Base-by-base conservation (phyloP, 2,113 vertebrate genomes). In the Pogona vitticeps region DNA sequence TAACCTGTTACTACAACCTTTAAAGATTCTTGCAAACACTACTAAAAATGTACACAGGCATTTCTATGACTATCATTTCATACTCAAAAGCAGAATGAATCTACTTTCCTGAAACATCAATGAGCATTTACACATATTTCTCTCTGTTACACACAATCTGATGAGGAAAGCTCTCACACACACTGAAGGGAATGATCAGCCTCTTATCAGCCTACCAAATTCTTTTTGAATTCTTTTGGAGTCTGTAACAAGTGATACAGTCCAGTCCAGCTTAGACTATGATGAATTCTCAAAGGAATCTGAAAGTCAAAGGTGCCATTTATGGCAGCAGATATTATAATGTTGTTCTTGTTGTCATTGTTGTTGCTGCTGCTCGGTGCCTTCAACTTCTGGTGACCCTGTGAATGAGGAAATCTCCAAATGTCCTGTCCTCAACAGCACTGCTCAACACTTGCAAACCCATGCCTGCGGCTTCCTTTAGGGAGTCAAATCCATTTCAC, bases 241-340 rank as follows among this genome's bases (percentile, higher is more conserved):
- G 38, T n/a, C 75, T 78, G 71, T 77, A 70, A 21, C 31, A 33
- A 68, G 42, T 59, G 56, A 20, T 83, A 67, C 31, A 79, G 58
- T 20, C 67, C 58, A 88, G 38, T n/a, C 26, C 12, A 72, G 17
- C n/a, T 75, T 52, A 81, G 78, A 15, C 58, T 8, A 28, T 86
- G 85, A 75, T 86, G 70, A 86, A 86, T 46, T 73, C 52, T 67
- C 58, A 67, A 87, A 87, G 79, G 79, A 82, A 87, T 87, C 59
- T 67, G 59, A 65, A 87, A 23, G 23, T 76, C 26, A 78, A 73
- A 73, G 31, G n/a, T 76, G 33, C 79, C 71, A 65, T 76, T 87
- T 75, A 81, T 82, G 40, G 86, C 40, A 73, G 23, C 33, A 73
- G 46, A 79, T 84, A 21, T 65, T 83, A 61, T 31, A 52, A 13